Base-by-base conservation (phyloP, 2,797 vertebrate genomes). In the Trichosurus vulpecula region DNA sequence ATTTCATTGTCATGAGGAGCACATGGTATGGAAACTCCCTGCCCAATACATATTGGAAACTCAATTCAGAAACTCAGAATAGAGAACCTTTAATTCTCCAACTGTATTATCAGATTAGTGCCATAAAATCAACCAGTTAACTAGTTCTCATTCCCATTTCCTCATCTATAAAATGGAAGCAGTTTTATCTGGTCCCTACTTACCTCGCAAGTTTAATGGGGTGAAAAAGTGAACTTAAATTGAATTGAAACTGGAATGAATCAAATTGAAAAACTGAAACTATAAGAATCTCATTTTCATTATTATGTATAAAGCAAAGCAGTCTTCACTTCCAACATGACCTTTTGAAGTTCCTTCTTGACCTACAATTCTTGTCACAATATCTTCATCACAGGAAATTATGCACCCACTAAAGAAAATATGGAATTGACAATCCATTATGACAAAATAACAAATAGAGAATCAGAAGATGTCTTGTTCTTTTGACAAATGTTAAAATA, bases 391-490 rank as follows among this genome's bases (percentile, higher is more conserved):
- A 35, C 53, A 9, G 93, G 52, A 95, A 93, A 93, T 54, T 54
- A 91, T 91, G 30, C 52, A 4, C 5, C 0, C 16, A 53, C 94
- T 52, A 90, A 95, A 95, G 61, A 93, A 96, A 95, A 87, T 11
- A 91, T 4, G 61, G 61, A 96, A 55, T 1, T 29, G 90, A 95
- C 96, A 95, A 96, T 90, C 51, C 41, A 41, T 90, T 95, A 95
- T 95, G 66, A 92, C 56, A 57, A 95, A 96, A 93, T 66, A 97
- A 52, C 93, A 96, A 96, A 94, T 54, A 57, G 55, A 53, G 30
- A 91, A 98, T 97, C 97, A 98, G 96, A 96, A 95, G 54, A 96
- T 94, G 97, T 91, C 93, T 97, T 98, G 98, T 98, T 98, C 97
- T 95, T 96, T 96, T 87, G 94, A 96, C 95, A 94, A 94, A 94